phyloP scores from a whole-genome alignment of 2,113 vertebrate genomes.

The Vombatus ursinus region DNA sequence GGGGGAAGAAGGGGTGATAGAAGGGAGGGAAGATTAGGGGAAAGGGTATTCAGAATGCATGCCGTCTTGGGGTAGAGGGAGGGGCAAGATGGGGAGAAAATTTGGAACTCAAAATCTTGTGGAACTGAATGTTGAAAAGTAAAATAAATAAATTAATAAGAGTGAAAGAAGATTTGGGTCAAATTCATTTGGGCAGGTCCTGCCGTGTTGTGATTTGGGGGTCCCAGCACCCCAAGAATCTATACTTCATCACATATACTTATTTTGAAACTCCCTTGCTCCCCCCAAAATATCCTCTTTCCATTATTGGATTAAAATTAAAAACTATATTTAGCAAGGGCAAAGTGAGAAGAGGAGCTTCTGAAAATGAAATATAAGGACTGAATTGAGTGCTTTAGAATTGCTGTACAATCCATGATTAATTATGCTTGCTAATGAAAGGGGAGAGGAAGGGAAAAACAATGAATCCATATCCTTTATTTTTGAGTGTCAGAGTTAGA shows the following conservation, averaged over 20 bases:
- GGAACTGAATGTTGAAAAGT: too few species aligned
- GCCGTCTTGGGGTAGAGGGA: too few species aligned
- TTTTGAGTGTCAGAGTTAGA: neutral
- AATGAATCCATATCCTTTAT: slow-evolving; percentile 42
- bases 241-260: neutral
- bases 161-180: too few species aligned
- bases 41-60: too few species aligned
- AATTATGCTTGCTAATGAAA: slow-evolving; percentile 53
- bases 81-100: too few species aligned
- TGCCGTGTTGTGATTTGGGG: too few species aligned
- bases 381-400: slow-evolving; percentile 45
- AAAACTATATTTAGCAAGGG: slow-evolving; percentile 43
- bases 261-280: neutral
- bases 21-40: too few species aligned
- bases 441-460: slow-evolving; percentile 7
- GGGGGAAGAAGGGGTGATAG: too few species aligned
- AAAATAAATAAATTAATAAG: too few species aligned
- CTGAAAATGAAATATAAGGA: slow-evolving; percentile 39
- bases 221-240: too few species aligned
- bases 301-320: slow-evolving; percentile 25
- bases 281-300: slow-evolving; percentile 24
- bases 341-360: neutral
- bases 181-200: too few species aligned
- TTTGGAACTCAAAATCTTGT: too few species aligned
- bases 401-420: slow-evolving; percentile 38